These are phyloP conservation scores for Oncorhynchus mykiss DNA, from an alignment of 2,113 vertebrate species.

Conservation along the genomic window DNA sequence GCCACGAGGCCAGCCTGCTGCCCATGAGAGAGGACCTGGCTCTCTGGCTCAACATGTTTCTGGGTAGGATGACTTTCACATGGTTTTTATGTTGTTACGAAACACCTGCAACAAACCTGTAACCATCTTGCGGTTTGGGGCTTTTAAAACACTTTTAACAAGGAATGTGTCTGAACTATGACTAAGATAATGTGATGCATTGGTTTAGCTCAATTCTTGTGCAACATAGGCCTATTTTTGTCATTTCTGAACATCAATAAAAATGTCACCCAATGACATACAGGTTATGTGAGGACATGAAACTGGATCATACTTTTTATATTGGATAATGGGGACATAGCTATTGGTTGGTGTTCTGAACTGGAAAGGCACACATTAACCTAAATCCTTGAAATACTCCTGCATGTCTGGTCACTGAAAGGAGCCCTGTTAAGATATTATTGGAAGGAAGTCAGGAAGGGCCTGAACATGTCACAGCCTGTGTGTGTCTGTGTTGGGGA, in stretches of 20 bases:
- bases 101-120: not conserved
- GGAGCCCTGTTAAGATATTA: slow-evolving; percentile 1
- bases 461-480: slow-evolving; percentile 37
- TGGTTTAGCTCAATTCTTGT: not conserved
- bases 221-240: not conserved
- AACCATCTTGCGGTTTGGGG: not conserved
- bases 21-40: slow-evolving; percentile 98
- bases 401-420: slow-evolving; percentile 7
- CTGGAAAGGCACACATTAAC: slow-evolving; percentile 22
- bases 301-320: not conserved
- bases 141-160: not conserved
- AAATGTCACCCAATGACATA: not conserved
- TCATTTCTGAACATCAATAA: not conserved
- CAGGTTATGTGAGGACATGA: not conserved
- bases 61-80: slow-evolving; percentile 75
- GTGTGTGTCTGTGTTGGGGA: slow-evolving; percentile 26
- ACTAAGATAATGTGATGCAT: not conserved
- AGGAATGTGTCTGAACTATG: not conserved
- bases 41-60: slow-evolving; percentile 88
- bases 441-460: slow-evolving; percentile 29
- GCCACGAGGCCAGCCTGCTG: slow-evolving; percentile 91
- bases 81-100: not conserved
- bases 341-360: not conserved
- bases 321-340: not conserved
- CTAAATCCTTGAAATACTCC: slow-evolving; percentile 39